A percentile compares a stretch with the other conserved stretches of the same genome.
These are phyloP conservation scores for Palythoa grandis DNA, from an alignment of 92 coral and sea anemone species.

Conservation along the genomic window DNA sequence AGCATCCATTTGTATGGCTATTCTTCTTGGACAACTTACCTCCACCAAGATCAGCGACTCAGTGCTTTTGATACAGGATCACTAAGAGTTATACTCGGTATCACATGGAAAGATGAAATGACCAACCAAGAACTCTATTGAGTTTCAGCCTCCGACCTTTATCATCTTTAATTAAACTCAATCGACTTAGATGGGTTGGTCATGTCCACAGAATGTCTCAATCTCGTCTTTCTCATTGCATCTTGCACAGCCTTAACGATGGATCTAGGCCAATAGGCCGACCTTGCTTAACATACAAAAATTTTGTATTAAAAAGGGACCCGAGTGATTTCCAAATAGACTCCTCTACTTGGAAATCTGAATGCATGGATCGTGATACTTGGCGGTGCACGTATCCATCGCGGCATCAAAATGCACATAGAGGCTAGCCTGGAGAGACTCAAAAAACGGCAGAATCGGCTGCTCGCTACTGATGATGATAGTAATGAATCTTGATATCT, in stretches of 20 bases:
- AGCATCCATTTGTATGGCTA: background rate
- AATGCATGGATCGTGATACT: background rate
- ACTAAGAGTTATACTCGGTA: background rate
- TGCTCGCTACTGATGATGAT: too few relatives aligned
- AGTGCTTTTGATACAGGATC: background rate
- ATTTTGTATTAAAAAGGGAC: background rate
- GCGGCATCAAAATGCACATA: too few relatives aligned
- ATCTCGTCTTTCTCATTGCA: background rate
- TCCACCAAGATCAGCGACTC: background rate
- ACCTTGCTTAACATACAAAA: background rate
- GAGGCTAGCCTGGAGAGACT: too few relatives aligned
- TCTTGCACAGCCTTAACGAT: background rate
- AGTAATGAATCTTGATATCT: too few relatives aligned
- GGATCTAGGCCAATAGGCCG: background rate
- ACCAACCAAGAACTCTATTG: background rate
- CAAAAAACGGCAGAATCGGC: too few relatives aligned
- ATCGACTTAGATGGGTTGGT: background rate
- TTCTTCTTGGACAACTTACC: background rate
- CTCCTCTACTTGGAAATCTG: background rate
- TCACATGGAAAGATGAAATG: background rate
- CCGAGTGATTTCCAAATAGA: background rate
- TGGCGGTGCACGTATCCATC: too few relatives aligned
- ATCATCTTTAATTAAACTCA: background rate
- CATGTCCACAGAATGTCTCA: background rate
- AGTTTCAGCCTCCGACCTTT: background rate